Evolutionary conservation across 2,797 vertebrate species (phyloP).

Genomic region (Gastrophryne carolinensis): DNA sequence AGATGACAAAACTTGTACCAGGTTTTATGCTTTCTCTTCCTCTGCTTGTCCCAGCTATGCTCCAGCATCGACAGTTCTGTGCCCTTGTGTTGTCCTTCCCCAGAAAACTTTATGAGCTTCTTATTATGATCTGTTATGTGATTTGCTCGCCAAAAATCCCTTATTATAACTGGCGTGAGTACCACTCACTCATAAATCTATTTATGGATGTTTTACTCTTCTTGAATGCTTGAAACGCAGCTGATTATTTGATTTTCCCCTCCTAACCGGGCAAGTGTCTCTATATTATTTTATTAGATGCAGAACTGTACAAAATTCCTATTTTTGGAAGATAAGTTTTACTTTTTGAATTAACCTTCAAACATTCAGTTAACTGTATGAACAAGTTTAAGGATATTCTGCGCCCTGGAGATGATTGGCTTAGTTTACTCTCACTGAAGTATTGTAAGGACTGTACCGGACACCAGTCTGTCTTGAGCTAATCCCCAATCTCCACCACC

Average conservation of each 20-base stretch:
- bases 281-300: background rate
- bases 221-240: constrained; percentile 5
- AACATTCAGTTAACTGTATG: background rate
- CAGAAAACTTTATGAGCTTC: background rate
- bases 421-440: no score
- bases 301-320: background rate
- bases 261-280: background rate
- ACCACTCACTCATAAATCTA: constrained; percentile 14
- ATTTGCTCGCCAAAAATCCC: background rate
- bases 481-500: no score
- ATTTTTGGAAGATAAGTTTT: background rate
- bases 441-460: no score
- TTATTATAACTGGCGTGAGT: constrained; percentile 1
- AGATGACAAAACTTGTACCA: no score
- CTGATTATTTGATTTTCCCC: background rate
- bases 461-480: no score
- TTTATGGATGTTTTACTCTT: constrained; percentile 7
- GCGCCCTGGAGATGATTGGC: no score
- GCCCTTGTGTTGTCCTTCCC: constrained; percentile 12
- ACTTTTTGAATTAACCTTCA: background rate
- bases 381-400: no score
- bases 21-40: background rate
- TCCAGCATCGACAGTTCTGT: background rate
- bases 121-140: constrained; percentile 15
- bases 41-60: background rate